These are phyloP conservation scores for Heliconius ethilla DNA, from an alignment of 2,888 invertebrate genomes.

Conservation along the genomic window DNA sequence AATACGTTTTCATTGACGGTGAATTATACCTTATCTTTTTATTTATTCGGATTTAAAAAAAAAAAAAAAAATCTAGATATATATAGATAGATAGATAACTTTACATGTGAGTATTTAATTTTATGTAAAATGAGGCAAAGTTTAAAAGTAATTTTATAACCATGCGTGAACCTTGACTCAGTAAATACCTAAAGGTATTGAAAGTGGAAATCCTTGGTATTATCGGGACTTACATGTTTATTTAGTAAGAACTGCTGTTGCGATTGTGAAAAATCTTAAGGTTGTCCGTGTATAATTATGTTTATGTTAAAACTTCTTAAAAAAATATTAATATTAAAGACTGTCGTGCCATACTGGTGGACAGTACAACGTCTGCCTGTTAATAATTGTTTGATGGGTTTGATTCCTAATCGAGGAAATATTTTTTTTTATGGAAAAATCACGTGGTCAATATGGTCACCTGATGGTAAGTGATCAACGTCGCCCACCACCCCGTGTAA, in stretches of 20 bases:
- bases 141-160: conserved; percentile 15
- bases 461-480: too few species aligned
- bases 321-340: not conserved
- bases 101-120: not conserved
- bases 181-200: conserved; percentile 48
- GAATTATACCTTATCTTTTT: conserved; percentile 29
- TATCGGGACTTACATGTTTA: conserved; percentile 65
- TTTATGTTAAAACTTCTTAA: not conserved
- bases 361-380: too few species aligned
- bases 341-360: too few species aligned
- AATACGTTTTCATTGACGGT: conserved; percentile 49
- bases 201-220: conserved; percentile 80
- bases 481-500: too few species aligned
- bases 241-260: conserved; percentile 61
- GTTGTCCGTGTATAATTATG: conserved; percentile 9
- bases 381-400: not conserved
- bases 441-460: too few species aligned
- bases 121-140: not conserved
- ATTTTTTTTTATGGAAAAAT: too few species aligned
- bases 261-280: conserved; percentile 62
- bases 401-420: not conserved
- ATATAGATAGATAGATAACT: not conserved
- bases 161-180: conserved; percentile 31
- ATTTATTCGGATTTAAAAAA: too few species aligned
- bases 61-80: conserved; percentile 22